Evolutionary conservation across 2,888 invertebrate genomes (phyloP).

Genomic region (Trissolcus japonicus): DNA sequence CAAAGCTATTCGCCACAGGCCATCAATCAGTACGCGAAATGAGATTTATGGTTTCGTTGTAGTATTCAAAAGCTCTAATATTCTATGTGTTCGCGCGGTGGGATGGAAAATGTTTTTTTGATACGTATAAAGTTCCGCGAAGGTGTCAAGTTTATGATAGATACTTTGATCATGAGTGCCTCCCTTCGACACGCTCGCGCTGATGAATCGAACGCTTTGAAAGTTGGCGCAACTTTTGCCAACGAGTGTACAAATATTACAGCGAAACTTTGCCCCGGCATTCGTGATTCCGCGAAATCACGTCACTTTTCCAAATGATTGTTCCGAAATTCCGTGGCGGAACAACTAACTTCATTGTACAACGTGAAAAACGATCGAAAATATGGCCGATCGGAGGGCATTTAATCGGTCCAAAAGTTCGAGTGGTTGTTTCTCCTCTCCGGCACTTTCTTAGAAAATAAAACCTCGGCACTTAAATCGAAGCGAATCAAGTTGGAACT

Average conservation of each 20-base stretch:
- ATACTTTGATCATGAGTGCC: conserved; percentile 15
- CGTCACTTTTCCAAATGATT: conserved; percentile 23
- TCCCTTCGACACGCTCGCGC: neutral
- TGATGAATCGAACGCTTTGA: conserved; percentile 5
- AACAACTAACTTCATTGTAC: conserved; percentile 29
- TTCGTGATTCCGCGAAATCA: neutral
- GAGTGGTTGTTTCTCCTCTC: conserved; percentile 37
- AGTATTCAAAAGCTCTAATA: conserved; percentile 32
- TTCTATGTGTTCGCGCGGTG: conserved; percentile 21
- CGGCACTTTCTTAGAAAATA: conserved; percentile 50
- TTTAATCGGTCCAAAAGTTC: conserved; percentile 52
- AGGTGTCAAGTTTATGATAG: conserved; percentile 29
- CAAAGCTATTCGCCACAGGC: conserved; percentile 50
- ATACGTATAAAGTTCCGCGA: conserved; percentile 27
- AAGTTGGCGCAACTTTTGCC: conserved; percentile 1
- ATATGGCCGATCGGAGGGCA: conserved; percentile 45
- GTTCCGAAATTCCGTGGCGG: conserved; percentile 21
- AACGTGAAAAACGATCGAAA: conserved; percentile 26
- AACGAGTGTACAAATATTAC: neutral
- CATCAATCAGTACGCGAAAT: conserved; percentile 54
- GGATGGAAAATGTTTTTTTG: conserved; percentile 37
- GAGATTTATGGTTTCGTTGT: conserved; percentile 41
- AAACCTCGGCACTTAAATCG: conserved; percentile 53
- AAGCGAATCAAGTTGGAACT: conserved; percentile 54
- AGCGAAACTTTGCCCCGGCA: neutral